Conservation (phyloP, 2,888 invertebrate species). For the Drosophila prostipennis region DNA sequence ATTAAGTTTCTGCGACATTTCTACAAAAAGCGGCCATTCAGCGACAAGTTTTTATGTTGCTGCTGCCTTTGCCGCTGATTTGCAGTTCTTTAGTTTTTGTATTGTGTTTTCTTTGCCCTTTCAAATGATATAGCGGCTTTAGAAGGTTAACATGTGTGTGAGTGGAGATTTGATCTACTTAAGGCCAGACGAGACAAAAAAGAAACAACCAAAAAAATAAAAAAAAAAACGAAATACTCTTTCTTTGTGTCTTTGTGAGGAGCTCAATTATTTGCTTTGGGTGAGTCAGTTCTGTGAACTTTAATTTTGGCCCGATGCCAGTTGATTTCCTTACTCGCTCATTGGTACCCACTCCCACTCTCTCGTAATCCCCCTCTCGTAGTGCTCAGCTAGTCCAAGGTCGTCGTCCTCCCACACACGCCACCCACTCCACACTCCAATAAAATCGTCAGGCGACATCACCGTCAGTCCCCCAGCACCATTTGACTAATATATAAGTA, state of each 20-base stretch:
- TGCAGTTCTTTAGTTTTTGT: slow-evolving; percentile 17
- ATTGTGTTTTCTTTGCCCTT: slow-evolving; percentile 23
- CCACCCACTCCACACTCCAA: slow-evolving; percentile 10
- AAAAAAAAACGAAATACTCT: background rate
- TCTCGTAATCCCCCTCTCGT: background rate
- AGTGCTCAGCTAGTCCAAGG: slow-evolving; percentile 51
- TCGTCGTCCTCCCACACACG: slow-evolving; percentile 69
- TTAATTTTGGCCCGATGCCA: slow-evolving; percentile 36
- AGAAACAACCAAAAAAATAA: background rate
- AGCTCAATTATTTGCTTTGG: slow-evolving; percentile 13
- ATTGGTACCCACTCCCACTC: slow-evolving; percentile 3
- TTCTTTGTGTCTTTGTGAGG: slow-evolving; percentile 3
- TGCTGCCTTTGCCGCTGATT: slow-evolving; percentile 7
- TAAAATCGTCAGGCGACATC: slow-evolving; percentile 21
- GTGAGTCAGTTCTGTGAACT: slow-evolving; percentile 41
- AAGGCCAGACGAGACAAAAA: slow-evolving; percentile 5
- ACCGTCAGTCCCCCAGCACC: slow-evolving; percentile 3
- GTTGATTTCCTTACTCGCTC: background rate
- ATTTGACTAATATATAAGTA: slow-evolving; percentile 11
- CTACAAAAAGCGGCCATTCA: slow-evolving; percentile 11
- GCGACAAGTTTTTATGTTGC: slow-evolving; percentile 40
- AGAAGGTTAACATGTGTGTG: slow-evolving; percentile 20
- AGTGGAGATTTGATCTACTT: slow-evolving; percentile 23
- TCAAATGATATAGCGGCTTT: slow-evolving; percentile 16
- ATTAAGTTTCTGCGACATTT: slow-evolving; percentile 64